These are phyloP conservation scores for Druon quercuslanigerum DNA, from an alignment of 1,140 invertebrate genomes.

Conservation along the genomic window DNA sequence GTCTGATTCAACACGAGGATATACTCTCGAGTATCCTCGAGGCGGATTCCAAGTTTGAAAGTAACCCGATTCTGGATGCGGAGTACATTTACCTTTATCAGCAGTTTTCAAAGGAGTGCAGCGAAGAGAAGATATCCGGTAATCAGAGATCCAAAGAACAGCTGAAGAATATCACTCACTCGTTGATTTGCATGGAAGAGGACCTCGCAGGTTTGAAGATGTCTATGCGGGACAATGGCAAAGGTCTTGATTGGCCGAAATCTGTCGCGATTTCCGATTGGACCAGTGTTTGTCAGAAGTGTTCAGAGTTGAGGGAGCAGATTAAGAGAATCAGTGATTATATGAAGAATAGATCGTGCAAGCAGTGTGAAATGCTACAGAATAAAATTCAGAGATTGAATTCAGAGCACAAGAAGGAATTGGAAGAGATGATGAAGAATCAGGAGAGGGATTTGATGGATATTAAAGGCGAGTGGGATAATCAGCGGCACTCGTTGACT, in stretches of 20 bases:
- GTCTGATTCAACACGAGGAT: conserved; percentile 67
- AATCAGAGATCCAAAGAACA: conserved; percentile 58
- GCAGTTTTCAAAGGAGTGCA: conserved; percentile 78
- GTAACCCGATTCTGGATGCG: conserved; percentile 74
- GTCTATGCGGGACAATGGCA: conserved; percentile 46
- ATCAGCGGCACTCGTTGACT: conserved; percentile 71
- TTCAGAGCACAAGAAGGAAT: conserved; percentile 65
- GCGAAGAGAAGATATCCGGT: conserved; percentile 58
- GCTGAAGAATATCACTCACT: conserved; percentile 57
- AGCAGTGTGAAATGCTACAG: conserved; percentile 78
- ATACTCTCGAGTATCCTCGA: conserved; percentile 60
- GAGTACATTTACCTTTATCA: conserved; percentile 80
- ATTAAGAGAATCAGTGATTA: conserved; percentile 76
- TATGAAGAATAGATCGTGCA: conserved; percentile 76
- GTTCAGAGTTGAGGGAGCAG: conserved; percentile 71
- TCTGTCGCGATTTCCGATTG: conserved; percentile 53
- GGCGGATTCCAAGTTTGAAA: conserved; percentile 64
- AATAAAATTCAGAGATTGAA: conserved; percentile 66
- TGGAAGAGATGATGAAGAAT: conserved; percentile 61
- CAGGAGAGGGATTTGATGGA: conserved; percentile 69
- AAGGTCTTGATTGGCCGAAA: conserved; percentile 38
- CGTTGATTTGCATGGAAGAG: conserved; percentile 59
- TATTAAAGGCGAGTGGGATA: conserved; percentile 73
- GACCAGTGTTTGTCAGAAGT: conserved; percentile 63
- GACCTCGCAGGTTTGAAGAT: conserved; percentile 59